Percentiles rank a stretch among this genome's conserved stretches.
These are phyloP conservation scores for Rachycentron canadum DNA, from an alignment of 2,797 vertebrate genomes.

Conservation along the genomic window DNA sequence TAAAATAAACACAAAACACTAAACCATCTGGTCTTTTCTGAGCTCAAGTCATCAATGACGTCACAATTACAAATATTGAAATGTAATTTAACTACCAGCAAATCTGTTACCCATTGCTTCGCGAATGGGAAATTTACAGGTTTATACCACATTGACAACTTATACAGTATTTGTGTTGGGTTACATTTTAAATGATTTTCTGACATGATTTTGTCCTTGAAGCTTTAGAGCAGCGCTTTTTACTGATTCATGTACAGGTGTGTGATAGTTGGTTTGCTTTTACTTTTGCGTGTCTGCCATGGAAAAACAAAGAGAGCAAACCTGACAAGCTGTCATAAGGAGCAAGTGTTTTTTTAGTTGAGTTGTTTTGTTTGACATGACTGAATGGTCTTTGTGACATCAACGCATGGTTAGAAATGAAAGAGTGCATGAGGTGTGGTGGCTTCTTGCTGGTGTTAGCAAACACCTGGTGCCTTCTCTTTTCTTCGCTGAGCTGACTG, in stretches of 20 bases:
- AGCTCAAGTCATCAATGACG: slow-evolving; percentile 53
- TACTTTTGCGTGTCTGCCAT: slow-evolving; percentile 69
- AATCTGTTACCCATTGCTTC: slow-evolving; percentile 25
- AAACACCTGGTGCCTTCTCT: slow-evolving; percentile 70
- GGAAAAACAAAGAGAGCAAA: slow-evolving; percentile 65
- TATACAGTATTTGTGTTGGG: slow-evolving; percentile 52
- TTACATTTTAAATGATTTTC: slow-evolving; percentile 56
- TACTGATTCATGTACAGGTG: slow-evolving; percentile 74
- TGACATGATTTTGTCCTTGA: slow-evolving; percentile 53
- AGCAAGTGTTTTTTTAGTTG: slow-evolving; percentile 68
- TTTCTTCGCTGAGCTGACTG: slow-evolving; percentile 56
- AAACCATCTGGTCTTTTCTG: slow-evolving; percentile 63
- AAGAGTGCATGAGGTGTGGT: slow-evolving; percentile 77
- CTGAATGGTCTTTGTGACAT: slow-evolving; percentile 62
- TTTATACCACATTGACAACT: slow-evolving; percentile 45
- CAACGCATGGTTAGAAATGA: slow-evolving; percentile 70
- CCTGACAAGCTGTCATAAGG: slow-evolving; percentile 59
- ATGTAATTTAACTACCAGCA: slow-evolving; percentile 26
- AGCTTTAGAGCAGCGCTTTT: slow-evolving; percentile 68
- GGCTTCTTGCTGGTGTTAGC: slow-evolving; percentile 73
- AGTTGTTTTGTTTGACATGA: slow-evolving; percentile 68
- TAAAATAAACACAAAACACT: slow-evolving; percentile 70
- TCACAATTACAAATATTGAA: slow-evolving; percentile 32
- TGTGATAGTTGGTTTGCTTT: slow-evolving; percentile 77
- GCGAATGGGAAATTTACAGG: slow-evolving; percentile 33